phyloP scores from a whole-genome alignment of 2,113 vertebrate species.

The Anolis sagrei region DNA sequence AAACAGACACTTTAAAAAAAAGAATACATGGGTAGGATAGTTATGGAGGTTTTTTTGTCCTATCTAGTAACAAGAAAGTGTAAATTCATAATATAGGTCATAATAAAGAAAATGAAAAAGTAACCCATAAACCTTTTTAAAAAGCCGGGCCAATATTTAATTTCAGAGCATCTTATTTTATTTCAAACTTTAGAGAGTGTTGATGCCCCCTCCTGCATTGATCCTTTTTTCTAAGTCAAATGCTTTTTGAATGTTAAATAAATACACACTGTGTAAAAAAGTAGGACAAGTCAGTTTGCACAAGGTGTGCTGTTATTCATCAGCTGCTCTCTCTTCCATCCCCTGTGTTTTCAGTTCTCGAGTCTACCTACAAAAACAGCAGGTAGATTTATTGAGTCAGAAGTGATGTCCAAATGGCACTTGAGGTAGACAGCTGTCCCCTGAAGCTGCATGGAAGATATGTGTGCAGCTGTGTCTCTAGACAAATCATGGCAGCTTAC shows the following conservation, averaged over 20 bases:
- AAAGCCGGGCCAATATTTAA: background rate
- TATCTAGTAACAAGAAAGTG: background rate
- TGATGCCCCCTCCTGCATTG: background rate
- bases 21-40: background rate
- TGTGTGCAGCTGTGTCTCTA: background rate
- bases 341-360: background rate
- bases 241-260: constrained; percentile 34
- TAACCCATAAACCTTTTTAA: background rate
- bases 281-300: constrained; percentile 19
- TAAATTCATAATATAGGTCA: background rate
- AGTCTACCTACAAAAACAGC: constrained; percentile 27
- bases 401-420: background rate
- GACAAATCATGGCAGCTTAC: constrained; percentile 3
- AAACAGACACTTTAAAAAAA: background rate
- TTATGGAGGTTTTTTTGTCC: no score
- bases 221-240: constrained; percentile 3
- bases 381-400: constrained; percentile 7
- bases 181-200: background rate
- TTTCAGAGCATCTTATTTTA: constrained; percentile 11
- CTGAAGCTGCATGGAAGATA: constrained; percentile 27
- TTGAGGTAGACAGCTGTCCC: background rate
- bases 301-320: constrained; percentile 19
- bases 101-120: background rate
- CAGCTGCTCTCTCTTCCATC: background rate
- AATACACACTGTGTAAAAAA: constrained; percentile 32